Evolutionary conservation across 2,797 vertebrate genomes (phyloP).

Genomic region (Pseudomugil gertrudae): DNA sequence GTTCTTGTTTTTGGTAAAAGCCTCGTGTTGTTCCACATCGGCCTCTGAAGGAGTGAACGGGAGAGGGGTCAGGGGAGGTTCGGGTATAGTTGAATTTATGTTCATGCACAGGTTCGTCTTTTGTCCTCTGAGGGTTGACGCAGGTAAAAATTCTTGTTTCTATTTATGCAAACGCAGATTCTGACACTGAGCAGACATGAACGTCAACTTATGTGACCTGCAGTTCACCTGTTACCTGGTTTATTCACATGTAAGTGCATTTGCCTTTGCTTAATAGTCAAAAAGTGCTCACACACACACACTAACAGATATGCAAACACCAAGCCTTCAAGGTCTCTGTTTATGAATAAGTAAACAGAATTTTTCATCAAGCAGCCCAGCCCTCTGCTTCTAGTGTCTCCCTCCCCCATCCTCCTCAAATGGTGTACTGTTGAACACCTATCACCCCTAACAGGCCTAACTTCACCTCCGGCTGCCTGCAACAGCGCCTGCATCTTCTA

Average conservation of each 20-base stretch:
- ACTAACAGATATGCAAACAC: slow-evolving; percentile 28
- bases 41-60: slow-evolving; percentile 1
- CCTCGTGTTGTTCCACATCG: slow-evolving; percentile 47
- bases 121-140: slow-evolving; percentile 7
- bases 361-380: slow-evolving; percentile 45
- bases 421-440: slow-evolving; percentile 32
- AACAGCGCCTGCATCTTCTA: slow-evolving; percentile 52
- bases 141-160: neutral
- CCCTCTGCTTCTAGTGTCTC: slow-evolving; percentile 34
- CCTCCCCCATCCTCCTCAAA: neutral
- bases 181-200: neutral
- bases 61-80: slow-evolving; percentile 6
- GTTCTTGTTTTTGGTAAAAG: slow-evolving; percentile 69
- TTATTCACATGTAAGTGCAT: neutral
- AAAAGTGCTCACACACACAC: slow-evolving; percentile 12
- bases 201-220: neutral
- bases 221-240: slow-evolving; percentile 1
- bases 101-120: slow-evolving; percentile 42
- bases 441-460: slow-evolving; percentile 50
- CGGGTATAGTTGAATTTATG: slow-evolving; percentile 33
- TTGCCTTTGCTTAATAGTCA: slow-evolving; percentile 19
- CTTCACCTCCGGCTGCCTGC: slow-evolving; percentile 66
- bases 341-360: slow-evolving; percentile 69
- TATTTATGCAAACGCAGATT: neutral
- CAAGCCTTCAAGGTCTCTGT: slow-evolving; percentile 34